Evolutionary conservation across 1,140 invertebrate genomes (phyloP).

Genomic region (Chionoecetes opilio): DNA sequence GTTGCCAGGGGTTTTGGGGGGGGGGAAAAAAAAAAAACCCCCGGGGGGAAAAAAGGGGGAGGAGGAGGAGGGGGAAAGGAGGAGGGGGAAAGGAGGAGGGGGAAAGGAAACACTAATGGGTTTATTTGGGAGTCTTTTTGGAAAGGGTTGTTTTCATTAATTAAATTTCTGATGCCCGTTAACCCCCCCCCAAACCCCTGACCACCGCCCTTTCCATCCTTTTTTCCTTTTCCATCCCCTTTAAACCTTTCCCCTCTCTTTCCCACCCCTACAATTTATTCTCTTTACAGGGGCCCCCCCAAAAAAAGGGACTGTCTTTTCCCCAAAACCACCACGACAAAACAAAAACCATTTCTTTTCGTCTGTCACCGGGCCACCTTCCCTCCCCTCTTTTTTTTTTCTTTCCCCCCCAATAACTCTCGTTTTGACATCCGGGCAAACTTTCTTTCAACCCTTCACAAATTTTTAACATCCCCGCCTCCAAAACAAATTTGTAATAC

Average conservation of each 20-base stretch:
- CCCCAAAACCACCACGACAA: too few species aligned
- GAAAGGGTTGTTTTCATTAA: background rate
- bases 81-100: background rate
- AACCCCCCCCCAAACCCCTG: background rate
- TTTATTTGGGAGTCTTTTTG: background rate
- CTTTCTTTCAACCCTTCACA: background rate
- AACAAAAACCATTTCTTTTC: background rate
- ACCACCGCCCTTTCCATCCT: background rate
- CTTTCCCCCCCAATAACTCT: background rate
- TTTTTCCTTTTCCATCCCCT: background rate
- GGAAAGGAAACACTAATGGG: background rate
- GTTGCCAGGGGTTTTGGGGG: too few species aligned
- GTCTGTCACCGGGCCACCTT: background rate
- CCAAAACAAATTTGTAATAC: background rate
- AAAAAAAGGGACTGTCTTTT: too few species aligned
- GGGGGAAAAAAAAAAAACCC: too few species aligned
- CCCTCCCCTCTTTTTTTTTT: background rate
- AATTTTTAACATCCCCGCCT: background rate
- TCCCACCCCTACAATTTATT: background rate
- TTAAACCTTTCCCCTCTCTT: background rate
- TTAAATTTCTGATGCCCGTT: background rate
- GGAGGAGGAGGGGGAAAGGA: too few species aligned
- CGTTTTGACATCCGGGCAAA: background rate
- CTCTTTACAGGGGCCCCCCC: background rate
- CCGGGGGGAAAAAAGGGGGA: too few species aligned